Evolutionary conservation across 1,140 invertebrate genomes (phyloP).

Genomic region (Grapholita molesta): DNA sequence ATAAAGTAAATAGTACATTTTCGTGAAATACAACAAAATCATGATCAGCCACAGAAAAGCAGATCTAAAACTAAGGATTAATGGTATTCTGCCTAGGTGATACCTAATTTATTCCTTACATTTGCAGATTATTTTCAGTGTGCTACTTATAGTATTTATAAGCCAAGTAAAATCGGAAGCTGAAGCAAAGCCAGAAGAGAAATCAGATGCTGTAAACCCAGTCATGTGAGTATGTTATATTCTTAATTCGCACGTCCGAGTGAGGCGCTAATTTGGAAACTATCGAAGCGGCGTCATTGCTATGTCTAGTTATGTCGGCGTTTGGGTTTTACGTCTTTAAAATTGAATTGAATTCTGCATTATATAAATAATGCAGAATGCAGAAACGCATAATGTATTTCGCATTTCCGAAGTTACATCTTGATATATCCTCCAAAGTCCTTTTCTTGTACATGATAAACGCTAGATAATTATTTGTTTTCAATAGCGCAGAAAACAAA

Average conservation of each 20-base stretch:
- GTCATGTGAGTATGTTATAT: not conserved
- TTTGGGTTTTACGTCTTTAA: not conserved
- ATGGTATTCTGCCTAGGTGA: not conserved
- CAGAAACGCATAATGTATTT: too few species aligned
- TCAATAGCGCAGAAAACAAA: too few species aligned
- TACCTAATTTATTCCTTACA: not conserved
- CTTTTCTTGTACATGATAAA: too few species aligned
- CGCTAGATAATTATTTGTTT: too few species aligned
- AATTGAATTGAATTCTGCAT: too few species aligned
- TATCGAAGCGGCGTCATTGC: not conserved
- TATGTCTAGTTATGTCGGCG: not conserved
- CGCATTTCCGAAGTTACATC: too few species aligned
- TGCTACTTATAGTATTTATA: not conserved
- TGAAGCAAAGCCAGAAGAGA: not conserved
- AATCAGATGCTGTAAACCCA: not conserved
- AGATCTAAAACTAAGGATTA: too few species aligned
- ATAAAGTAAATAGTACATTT: too few species aligned
- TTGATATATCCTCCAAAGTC: too few species aligned
- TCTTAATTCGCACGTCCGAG: not conserved
- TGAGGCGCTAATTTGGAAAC: not conserved
- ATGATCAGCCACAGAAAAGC: too few species aligned
- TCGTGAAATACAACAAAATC: too few species aligned
- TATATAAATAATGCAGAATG: too few species aligned
- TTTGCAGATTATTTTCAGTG: not conserved
- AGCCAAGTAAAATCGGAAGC: not conserved